These are phyloP conservation scores for Plutomurus gul DNA, from an alignment of 1,140 invertebrate genomes.

Conservation along the genomic window DNA sequence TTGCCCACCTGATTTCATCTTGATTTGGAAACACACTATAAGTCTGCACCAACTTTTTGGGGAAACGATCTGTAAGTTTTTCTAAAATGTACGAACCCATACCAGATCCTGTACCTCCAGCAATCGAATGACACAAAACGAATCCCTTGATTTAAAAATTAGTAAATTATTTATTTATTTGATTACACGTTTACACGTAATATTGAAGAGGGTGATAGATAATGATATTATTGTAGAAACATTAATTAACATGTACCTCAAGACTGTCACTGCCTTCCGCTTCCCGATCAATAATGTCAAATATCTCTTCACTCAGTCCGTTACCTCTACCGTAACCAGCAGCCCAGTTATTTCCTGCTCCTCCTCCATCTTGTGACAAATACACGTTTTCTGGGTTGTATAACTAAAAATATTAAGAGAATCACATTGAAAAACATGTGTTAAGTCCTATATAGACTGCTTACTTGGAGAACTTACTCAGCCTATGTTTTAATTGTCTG, in stretches of 20 bases:
- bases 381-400: constrained; percentile 99
- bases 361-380: constrained; percentile 95
- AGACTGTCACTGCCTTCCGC: constrained; percentile 98
- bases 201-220: too few relatives aligned
- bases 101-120: constrained; percentile 97
- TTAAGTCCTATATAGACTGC: too few relatives aligned
- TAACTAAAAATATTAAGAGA: constrained; percentile 66
- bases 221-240: neutral
- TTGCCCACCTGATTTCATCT: constrained; percentile 81
- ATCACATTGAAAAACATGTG: neutral
- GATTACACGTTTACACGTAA: neutral
- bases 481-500: too few relatives aligned
- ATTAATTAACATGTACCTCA: constrained; percentile 66
- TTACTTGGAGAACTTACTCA: too few relatives aligned
- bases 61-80: constrained; percentile 90
- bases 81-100: constrained; percentile 96
- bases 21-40: constrained; percentile 99
- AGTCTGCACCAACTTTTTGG: constrained; percentile 97
- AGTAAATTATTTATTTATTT: neutral
- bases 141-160: constrained; percentile 73
- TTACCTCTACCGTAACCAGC: constrained; percentile 93
- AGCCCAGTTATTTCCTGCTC: constrained; percentile 99
- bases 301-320: constrained; percentile 93
- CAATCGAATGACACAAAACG: constrained; percentile 98
- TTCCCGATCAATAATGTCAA: constrained; percentile 98